Conservation (phyloP, 2,888 invertebrate genomes). For the Netelia virgata region DNA sequence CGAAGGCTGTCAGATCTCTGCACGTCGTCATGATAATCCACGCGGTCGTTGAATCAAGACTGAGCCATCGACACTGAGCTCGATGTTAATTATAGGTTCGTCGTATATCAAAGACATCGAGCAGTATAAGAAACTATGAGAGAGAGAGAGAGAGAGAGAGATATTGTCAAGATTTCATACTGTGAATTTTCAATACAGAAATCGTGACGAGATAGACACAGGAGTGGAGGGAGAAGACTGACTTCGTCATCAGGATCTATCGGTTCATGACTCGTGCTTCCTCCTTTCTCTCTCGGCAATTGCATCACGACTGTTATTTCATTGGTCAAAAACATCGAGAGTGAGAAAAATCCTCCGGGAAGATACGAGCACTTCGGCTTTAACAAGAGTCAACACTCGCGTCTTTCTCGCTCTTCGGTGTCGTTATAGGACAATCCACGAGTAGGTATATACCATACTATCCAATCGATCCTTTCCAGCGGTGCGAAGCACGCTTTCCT, state of each 20-base stretch:
- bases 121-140: slow-evolving; percentile 72
- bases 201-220: slow-evolving; percentile 8
- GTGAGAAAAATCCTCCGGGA: slow-evolving; percentile 16
- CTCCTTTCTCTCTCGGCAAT: slow-evolving; percentile 81
- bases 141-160: neutral
- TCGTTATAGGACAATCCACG: slow-evolving; percentile 5
- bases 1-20: slow-evolving; percentile 65
- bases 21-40: slow-evolving; percentile 73
- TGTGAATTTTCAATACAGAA: slow-evolving; percentile 27
- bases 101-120: slow-evolving; percentile 60
- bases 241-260: slow-evolving; percentile 60
- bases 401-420: slow-evolving; percentile 4
- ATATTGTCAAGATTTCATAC: slow-evolving; percentile 25
- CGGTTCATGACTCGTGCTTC: slow-evolving; percentile 76
- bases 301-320: slow-evolving; percentile 51
- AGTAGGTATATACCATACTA: slow-evolving; percentile 8
- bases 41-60: slow-evolving; percentile 71
- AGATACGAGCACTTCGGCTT: slow-evolving; percentile 36
- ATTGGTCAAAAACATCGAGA: slow-evolving; percentile 38
- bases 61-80: slow-evolving; percentile 70
- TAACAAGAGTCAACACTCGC: slow-evolving; percentile 12
- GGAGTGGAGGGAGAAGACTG: slow-evolving; percentile 21
- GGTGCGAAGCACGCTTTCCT: slow-evolving; percentile 19
- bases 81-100: slow-evolving; percentile 78
- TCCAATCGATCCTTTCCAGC: slow-evolving; percentile 35